Evolutionary conservation across 2,113 vertebrate genomes (phyloP).

Genomic region (Phodopus roborovskii): DNA sequence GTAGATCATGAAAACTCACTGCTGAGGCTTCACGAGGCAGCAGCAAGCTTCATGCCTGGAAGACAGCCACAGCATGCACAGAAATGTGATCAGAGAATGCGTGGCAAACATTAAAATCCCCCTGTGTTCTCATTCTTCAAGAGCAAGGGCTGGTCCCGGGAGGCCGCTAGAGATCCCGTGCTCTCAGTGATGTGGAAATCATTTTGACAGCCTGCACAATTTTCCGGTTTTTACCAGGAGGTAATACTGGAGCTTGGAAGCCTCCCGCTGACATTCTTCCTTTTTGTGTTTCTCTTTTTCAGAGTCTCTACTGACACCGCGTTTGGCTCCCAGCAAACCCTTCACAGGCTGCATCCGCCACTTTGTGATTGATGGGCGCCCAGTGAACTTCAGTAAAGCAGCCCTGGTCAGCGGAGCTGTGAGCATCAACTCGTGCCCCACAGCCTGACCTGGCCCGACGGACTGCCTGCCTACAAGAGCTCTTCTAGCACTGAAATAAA

Average conservation of each 20-base stretch:
- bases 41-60: neutral
- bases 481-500: constrained; percentile 65
- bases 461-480: neutral
- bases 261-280: neutral
- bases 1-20: constrained; percentile 23
- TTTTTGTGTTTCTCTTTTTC: constrained; percentile 69
- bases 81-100: constrained; percentile 1
- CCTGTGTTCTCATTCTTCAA: neutral
- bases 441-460: constrained; percentile 82
- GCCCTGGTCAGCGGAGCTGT: constrained; percentile 93
- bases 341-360: constrained; percentile 95
- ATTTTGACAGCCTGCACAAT: neutral
- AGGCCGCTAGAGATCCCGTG: neutral
- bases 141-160: neutral
- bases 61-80: neutral
- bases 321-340: constrained; percentile 86
- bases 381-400: constrained; percentile 93
- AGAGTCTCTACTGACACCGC: constrained; percentile 90
- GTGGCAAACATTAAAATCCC: constrained; percentile 23
- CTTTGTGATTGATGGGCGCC: constrained; percentile 90
- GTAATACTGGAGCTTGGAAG: neutral
- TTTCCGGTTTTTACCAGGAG: neutral
- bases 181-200: neutral
- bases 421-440: constrained; percentile 93
- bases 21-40: neutral